Evolutionary conservation across 2,888 invertebrate species (phyloP), one percentile per base, ranked within the genome.

Genomic region (Fragum sueziense): DNA sequence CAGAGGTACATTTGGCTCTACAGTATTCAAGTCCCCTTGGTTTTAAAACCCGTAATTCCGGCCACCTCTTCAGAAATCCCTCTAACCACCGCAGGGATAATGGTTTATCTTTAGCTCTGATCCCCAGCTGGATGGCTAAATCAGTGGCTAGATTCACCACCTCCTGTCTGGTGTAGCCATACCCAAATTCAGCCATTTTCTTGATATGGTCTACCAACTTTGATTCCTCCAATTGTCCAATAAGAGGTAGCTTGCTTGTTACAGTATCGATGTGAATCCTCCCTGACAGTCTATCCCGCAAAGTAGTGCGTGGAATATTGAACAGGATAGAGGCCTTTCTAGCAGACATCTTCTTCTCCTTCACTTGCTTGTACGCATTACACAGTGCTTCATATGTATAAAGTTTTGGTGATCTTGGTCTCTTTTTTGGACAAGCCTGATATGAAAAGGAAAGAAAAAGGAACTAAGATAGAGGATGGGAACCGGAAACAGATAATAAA

Each of bases 81-180:
- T 33, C 31, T 31, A 79, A 52, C 79, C 79, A 79, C 14, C 54
- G 72, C 27, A 79, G 67, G 14, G 71, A 65, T 22, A 76, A 29
- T 4, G 68, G 68, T 34, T 70, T 47, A 20, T 69, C 62, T 41
- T 71, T 57, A 17, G 3, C 17, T 17, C 69, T 22, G 37, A 72
- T 72, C 3, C 69, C 75, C 17, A 79, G 31, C 57, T 79, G 69
- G 14, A 62, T 33, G 69, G 76, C 79, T 51, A 37, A 76, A 2
- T 68, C 61, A 27, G 61, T 33, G 22, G 75, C 76, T 29, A 76
- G 20, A 52, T 76, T 72, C 34, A 70, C 69, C 51, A 37, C 61
- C 27, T 79, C 79, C 37, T 72, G 68, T 37, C 47, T 31, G n/a
- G 79, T 72, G 37, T 79, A 79, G 2, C 72, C 79, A 37, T 79